A percentile compares a stretch with the other conserved stretches of the same genome.
These are phyloP conservation scores for Neotragus moschatus DNA, from an alignment of 2,113 vertebrate genomes.

Conservation along the genomic window DNA sequence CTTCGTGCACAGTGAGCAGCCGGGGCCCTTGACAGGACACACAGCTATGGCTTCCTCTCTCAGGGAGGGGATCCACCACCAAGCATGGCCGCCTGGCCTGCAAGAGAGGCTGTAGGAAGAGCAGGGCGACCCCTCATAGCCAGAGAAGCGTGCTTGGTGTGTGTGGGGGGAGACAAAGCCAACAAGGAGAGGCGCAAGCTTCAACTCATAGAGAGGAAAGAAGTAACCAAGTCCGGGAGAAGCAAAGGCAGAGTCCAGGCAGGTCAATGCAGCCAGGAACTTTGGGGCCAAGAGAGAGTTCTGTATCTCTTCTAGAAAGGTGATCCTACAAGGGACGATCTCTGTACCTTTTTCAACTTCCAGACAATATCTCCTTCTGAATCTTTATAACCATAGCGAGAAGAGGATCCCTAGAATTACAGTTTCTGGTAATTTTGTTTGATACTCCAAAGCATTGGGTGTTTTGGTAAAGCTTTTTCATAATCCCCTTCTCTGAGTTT, in stretches of 20 bases:
- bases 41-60: background rate
- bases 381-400: background rate
- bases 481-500: background rate
- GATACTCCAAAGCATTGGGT: background rate
- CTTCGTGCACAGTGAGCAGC: background rate
- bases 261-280: background rate
- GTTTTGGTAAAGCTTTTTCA: conserved; percentile 13
- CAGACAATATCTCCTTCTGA: background rate
- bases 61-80: background rate
- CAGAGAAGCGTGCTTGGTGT: background rate
- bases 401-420: background rate
- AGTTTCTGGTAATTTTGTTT: background rate
- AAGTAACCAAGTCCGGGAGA: background rate
- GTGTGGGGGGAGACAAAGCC: background rate
- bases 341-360: background rate
- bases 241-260: background rate
- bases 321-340: background rate
- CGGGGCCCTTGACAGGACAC: background rate
- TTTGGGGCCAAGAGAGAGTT: background rate
- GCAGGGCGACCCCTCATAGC: background rate
- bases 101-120: background rate
- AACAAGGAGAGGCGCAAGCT: background rate
- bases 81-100: background rate
- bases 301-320: background rate
- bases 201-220: background rate